Percentiles rank a stretch among this genome's conserved stretches.
Evolutionary conservation across 2,888 invertebrate genomes (phyloP).

Genomic region (Volucella inanis): DNA sequence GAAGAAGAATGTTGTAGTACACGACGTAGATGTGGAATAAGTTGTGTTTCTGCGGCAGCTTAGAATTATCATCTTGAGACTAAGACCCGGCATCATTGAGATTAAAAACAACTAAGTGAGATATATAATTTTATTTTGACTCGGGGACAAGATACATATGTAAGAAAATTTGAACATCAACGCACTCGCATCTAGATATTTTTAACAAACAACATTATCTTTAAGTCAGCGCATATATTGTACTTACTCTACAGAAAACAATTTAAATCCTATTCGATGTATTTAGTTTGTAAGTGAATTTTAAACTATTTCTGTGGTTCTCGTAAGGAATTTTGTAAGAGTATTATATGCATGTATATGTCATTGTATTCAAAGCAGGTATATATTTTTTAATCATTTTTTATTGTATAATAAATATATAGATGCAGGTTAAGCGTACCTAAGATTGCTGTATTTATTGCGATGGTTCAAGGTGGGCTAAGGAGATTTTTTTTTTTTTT

Average conservation of each 20-base stretch:
- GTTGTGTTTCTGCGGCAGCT: background rate
- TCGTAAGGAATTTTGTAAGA: conserved; percentile 18
- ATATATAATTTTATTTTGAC: background rate
- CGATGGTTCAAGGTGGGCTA: background rate
- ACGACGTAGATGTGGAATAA: conserved; percentile 13
- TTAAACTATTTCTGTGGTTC: conserved; percentile 30
- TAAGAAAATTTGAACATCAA: conserved; percentile 2
- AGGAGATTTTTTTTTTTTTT: background rate
- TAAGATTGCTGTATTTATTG: background rate
- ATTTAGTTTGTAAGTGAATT: conserved; percentile 46
- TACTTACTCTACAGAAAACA: conserved; percentile 46
- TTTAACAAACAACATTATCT: background rate
- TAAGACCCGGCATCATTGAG: background rate
- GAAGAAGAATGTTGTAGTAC: background rate
- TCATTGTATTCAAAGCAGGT: conserved; percentile 9
- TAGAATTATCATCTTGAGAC: background rate
- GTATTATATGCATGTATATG: conserved; percentile 27
- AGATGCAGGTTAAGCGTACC: background rate
- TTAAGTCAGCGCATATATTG: conserved; percentile 43
- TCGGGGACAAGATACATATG: background rate
- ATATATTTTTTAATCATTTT: conserved; percentile 11
- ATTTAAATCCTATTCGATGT: conserved; percentile 12
- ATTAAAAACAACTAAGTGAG: background rate
- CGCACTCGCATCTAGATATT: conserved; percentile 8
- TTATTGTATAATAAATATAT: background rate